Percentiles rank a stretch among this genome's conserved stretches.
These are phyloP conservation scores for Aricia artaxerxes DNA, from an alignment of 2,888 invertebrate species.

Conservation along the genomic window DNA sequence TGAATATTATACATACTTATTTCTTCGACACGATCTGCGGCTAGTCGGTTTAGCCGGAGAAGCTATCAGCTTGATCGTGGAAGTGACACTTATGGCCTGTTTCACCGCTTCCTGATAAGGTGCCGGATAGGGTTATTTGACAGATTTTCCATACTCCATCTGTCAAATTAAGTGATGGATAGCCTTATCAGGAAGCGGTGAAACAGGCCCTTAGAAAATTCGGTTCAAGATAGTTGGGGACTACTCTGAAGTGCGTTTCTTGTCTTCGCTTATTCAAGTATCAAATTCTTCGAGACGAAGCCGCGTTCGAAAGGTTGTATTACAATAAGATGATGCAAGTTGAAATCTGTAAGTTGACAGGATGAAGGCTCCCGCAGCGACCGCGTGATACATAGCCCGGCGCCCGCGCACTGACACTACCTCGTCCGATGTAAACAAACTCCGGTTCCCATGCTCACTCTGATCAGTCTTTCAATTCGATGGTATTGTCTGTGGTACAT, in stretches of 20 bases:
- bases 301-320: background rate
- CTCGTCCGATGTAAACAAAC: background rate
- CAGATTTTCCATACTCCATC: too few relatives aligned
- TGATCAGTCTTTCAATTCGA: slow-evolving; percentile 5
- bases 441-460: background rate
- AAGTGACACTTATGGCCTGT: too few relatives aligned
- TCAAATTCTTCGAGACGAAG: background rate
- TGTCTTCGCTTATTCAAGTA: background rate
- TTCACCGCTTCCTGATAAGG: too few relatives aligned
- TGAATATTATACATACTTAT: background rate
- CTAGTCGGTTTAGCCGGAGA: too few relatives aligned
- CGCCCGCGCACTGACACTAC: slow-evolving; percentile 46
- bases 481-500: background rate
- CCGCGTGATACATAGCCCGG: slow-evolving; percentile 74
- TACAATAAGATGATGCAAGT: slow-evolving; percentile 31
- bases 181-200: too few relatives aligned
- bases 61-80: background rate
- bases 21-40: background rate
- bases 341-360: slow-evolving; percentile 35
- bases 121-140: too few relatives aligned
- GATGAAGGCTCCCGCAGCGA: slow-evolving; percentile 65
- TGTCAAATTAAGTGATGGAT: too few relatives aligned
- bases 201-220: too few relatives aligned
- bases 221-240: too few relatives aligned
- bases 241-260: background rate